Conservation (phyloP, 1,140 invertebrate species). For the Heliconius melpomene region DNA sequence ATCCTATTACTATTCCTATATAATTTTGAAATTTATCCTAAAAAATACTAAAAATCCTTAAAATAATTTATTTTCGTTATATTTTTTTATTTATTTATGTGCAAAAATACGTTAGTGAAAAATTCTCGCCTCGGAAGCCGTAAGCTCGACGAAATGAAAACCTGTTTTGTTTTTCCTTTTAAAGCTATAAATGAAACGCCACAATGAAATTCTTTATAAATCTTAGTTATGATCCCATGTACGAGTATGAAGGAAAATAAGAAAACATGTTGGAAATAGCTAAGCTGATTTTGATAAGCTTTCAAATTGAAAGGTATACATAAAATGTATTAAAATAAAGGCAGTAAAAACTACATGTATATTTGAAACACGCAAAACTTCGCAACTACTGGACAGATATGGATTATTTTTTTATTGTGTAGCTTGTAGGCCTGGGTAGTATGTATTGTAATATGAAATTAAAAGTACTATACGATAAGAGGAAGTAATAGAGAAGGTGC, state of each 20-base stretch:
- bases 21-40: no score
- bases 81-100: background rate
- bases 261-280: background rate
- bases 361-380: no score
- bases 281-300: background rate
- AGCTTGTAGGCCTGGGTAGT: no score
- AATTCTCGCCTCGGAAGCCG: background rate
- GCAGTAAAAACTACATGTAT: no score
- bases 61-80: background rate
- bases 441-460: no score
- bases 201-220: constrained; percentile 10
- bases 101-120: background rate
- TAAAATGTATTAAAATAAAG: background rate
- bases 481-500: no score
- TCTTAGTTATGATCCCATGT: background rate
- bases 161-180: background rate
- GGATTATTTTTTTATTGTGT: no score
- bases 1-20: no score
- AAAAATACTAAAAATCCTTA: background rate
- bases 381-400: no score
- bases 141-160: constrained; percentile 3
- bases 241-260: background rate
- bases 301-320: background rate
- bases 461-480: no score
- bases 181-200: constrained; percentile 4